Conservation (phyloP, 2,113 vertebrate species). For the Oryzias celebensis region DNA sequence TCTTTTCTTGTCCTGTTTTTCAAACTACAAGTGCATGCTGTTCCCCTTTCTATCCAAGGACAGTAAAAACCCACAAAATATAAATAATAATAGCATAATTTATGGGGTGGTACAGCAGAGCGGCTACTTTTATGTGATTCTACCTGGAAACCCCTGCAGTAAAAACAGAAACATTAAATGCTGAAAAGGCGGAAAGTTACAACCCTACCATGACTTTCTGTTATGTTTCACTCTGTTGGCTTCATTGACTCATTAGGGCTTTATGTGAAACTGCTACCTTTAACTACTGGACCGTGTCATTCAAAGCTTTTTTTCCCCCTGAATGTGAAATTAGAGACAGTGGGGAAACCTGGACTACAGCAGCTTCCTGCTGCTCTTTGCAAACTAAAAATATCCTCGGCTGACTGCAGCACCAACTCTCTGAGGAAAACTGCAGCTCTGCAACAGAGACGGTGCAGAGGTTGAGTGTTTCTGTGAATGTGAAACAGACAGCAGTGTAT, state of each 20-base stretch:
- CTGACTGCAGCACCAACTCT: conserved; percentile 43
- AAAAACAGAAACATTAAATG: not conserved
- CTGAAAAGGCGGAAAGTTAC: not conserved
- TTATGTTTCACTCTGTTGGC: conserved; percentile 8
- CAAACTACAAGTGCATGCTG: too few species aligned
- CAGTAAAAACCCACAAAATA: not conserved
- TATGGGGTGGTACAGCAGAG: not conserved
- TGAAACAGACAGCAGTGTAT: conserved; percentile 18
- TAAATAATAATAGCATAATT: conserved; percentile 2
- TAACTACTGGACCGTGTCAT: conserved; percentile 21
- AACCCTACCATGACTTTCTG: not conserved
- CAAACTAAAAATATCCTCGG: conserved; percentile 55
- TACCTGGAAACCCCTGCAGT: not conserved
- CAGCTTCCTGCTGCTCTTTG: conserved; percentile 14
- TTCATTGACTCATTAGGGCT: conserved; percentile 17
- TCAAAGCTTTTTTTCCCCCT: not conserved
- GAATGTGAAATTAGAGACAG: conserved; percentile 5
- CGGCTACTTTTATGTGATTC: not conserved
- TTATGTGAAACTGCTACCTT: conserved; percentile 8
- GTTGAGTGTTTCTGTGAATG: conserved; percentile 18
- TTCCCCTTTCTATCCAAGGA: too few species aligned
- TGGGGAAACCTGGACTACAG: conserved; percentile 11
- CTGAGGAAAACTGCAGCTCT: conserved; percentile 37
- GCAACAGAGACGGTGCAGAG: conserved; percentile 27
- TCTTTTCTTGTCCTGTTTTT: too few species aligned